Evolutionary conservation across 2,797 vertebrate genomes (phyloP).

Genomic region (Lepus oiostolus): DNA sequence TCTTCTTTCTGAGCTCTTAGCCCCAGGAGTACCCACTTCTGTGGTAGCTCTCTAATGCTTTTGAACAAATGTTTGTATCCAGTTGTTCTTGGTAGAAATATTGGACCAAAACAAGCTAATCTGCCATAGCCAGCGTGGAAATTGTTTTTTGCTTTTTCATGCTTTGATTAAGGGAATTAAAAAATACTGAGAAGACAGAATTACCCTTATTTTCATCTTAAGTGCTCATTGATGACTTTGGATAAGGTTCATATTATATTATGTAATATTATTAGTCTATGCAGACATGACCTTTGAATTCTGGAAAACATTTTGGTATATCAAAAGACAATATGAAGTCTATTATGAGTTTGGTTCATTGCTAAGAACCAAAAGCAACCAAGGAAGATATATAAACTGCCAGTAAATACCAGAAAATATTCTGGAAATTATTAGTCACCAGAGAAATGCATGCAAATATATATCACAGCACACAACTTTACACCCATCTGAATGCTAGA

Average conservation of each 20-base stretch:
- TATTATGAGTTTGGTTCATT: constrained; percentile 28
- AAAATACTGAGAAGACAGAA: constrained; percentile 14
- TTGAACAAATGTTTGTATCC: constrained; percentile 42
- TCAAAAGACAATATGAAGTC: neutral
- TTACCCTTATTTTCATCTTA: constrained; percentile 1
- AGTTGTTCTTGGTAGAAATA: constrained; percentile 51
- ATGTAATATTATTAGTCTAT: constrained; percentile 20
- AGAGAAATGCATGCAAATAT: constrained; percentile 52
- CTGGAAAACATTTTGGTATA: neutral
- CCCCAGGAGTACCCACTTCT: constrained; percentile 26
- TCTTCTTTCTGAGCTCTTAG: constrained; percentile 40
- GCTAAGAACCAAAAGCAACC: constrained; percentile 58
- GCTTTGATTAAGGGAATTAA: constrained; percentile 27
- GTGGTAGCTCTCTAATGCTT: constrained; percentile 53
- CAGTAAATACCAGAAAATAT: constrained; percentile 23
- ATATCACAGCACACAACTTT: constrained; percentile 15
- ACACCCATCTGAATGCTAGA: constrained; percentile 39
- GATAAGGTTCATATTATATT: constrained; percentile 33
- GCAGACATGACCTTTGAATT: constrained; percentile 43
- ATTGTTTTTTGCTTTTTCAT: constrained; percentile 55
- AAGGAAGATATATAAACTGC: constrained; percentile 12
- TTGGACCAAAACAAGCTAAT: constrained; percentile 53
- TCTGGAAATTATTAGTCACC: neutral
- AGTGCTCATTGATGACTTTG: constrained; percentile 17
- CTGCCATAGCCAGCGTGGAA: constrained; percentile 22